Evolutionary conservation across 2,888 invertebrate genomes (phyloP), one percentile per base, ranked within the genome.

Genomic region (Caenorhabditis zanzibari): DNA sequence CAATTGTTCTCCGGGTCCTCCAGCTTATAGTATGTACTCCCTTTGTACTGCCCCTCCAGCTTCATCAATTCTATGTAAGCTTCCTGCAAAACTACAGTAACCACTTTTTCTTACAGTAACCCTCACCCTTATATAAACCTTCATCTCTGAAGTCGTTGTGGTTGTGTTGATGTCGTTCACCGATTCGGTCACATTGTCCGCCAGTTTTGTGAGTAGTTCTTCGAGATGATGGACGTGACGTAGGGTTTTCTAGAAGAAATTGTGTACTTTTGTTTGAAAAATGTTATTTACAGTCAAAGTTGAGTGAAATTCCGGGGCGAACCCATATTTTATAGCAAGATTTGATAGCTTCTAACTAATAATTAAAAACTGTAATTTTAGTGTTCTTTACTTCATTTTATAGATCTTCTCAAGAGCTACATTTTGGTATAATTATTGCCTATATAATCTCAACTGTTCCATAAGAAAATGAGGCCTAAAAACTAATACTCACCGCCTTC

Each of bases 11-110:
- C 83, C 9, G 74, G 79, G 49, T 85, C 77, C 35, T 86, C 85
- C 19, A 81, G 38, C 32, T 87, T 88, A 61, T 86, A 86, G 68
- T 84, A 89, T 0, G 89, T 86, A 24, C 84, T 85, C 26, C 85
- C 80, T 14, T 81, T 81, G 77, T 84, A 84, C 56, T 81, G 84
- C 12, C 66, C 76, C 24, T 84, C 84, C 41, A 76, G 41, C 35
- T 84, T 84, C 72, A 76, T 71, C 28, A 84, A 49, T 35, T 68
- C 71, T 19, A 74, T 56, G 32, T 86, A 89, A n/a, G 85, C 82
- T 44, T 87, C 84, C 81, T 89, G 22, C n/a, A n/a, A n/a, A n/a
- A n/a, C n/a, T n/a, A n/a, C n/a, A n/a, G n/a, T n/a, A n/a, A n/a
- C n/a, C n/a, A n/a, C n/a, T n/a, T n/a, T n/a, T n/a, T n/a, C n/a